These are phyloP conservation scores for Acromyrmex heyeri DNA, from an alignment of 1,140 invertebrate species.

Conservation along the genomic window DNA sequence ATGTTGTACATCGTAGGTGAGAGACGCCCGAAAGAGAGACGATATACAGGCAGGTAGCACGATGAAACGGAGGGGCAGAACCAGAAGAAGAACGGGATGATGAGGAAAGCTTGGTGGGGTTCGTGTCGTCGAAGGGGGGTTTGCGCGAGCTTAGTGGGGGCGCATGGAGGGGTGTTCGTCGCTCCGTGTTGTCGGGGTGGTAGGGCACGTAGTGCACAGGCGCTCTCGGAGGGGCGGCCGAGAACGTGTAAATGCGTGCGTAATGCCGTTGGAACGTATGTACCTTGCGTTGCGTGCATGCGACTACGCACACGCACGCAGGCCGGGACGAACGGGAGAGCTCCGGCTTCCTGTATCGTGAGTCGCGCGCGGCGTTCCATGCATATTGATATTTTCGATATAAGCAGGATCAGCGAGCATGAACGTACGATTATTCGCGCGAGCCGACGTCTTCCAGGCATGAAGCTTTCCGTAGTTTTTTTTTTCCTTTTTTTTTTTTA, in stretches of 20 bases:
- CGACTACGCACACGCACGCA: slow-evolving; percentile 10
- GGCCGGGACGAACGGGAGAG: slow-evolving; percentile 44
- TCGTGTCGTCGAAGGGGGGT: slow-evolving; percentile 30
- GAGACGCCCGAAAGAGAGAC: slow-evolving; percentile 56
- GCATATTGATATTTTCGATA: slow-evolving; percentile 77
- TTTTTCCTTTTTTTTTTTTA: too few relatives aligned
- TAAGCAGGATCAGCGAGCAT: slow-evolving; percentile 22
- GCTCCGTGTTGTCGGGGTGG: not conserved
- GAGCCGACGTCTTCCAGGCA: not conserved
- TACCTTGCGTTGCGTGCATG: slow-evolving; percentile 1
- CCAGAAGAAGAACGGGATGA: not conserved
- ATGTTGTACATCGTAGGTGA: slow-evolving; percentile 73
- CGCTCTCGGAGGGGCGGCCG: slow-evolving; percentile 14
- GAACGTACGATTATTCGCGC: slow-evolving; percentile 44
- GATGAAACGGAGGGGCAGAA: not conserved
- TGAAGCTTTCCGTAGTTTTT: not conserved
- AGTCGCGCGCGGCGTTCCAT: slow-evolving; percentile 58
- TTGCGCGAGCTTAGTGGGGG: not conserved
- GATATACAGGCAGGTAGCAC: not conserved
- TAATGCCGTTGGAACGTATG: slow-evolving; percentile 61
- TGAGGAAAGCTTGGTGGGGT: not conserved
- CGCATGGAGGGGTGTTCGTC: slow-evolving; percentile 32
- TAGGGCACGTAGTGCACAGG: slow-evolving; percentile 42
- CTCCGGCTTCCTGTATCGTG: slow-evolving; percentile 74
- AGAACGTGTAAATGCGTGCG: slow-evolving; percentile 74